These are phyloP conservation scores for Podarcis lilfordi DNA, from an alignment of 2,797 vertebrate species.

Conservation along the genomic window DNA sequence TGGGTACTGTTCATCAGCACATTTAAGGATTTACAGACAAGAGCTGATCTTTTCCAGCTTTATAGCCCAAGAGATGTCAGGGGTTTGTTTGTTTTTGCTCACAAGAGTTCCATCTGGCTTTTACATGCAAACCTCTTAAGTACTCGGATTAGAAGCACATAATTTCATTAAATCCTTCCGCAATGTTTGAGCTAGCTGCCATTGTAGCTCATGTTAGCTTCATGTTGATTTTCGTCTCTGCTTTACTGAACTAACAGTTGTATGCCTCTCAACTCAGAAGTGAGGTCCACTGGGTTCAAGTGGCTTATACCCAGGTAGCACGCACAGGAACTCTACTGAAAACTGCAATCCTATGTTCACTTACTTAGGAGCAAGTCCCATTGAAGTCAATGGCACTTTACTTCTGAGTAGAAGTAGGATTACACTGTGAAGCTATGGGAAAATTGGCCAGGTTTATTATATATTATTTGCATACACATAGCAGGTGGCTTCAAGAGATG, in stretches of 20 bases:
- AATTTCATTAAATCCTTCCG: background rate
- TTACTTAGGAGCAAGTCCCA: background rate
- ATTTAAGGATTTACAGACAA: background rate
- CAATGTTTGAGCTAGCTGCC: background rate
- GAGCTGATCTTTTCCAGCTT: background rate
- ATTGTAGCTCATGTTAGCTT: background rate
- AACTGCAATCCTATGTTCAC: background rate
- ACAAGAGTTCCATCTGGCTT: background rate
- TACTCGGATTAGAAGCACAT: background rate
- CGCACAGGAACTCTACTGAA: background rate
- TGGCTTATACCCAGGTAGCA: background rate
- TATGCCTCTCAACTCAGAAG: background rate
- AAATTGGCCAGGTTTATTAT: background rate
- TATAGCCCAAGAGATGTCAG: background rate
- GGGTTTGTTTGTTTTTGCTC: background rate
- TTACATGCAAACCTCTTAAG: conserved; percentile 2
- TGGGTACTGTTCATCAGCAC: background rate
- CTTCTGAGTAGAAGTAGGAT: background rate
- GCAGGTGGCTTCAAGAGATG: background rate
- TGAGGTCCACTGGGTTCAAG: background rate
- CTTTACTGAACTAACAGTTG: background rate
- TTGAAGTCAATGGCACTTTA: background rate
- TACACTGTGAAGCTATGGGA: background rate
- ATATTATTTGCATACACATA: background rate
- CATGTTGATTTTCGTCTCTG: background rate